Evolutionary conservation across 92 coral and sea anemone species (phyloP).

Genomic region (Diadumene lineata): DNA sequence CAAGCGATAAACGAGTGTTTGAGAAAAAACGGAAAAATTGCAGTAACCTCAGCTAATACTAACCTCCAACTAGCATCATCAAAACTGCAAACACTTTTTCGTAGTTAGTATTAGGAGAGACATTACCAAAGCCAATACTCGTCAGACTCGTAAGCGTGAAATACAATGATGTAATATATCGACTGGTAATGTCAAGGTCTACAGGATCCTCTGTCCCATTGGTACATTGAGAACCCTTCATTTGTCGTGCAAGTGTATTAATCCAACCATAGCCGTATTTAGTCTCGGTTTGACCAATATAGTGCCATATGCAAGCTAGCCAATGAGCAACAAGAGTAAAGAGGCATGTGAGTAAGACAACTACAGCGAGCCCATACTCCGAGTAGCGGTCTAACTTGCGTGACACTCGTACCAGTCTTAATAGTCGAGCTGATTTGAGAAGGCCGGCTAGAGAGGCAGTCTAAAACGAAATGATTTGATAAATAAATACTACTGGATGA

Average conservation of each 20-base stretch:
- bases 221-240: background rate
- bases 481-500: background rate
- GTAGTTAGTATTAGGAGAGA: conserved; percentile 81
- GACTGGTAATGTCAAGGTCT: conserved; percentile 38
- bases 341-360: conserved; percentile 83
- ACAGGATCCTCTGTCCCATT: conserved; percentile 27
- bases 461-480: conserved; percentile 29
- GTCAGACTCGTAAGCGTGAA: conserved; percentile 92
- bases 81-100: conserved; percentile 87
- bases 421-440: conserved; percentile 89
- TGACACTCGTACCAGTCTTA: conserved; percentile 91
- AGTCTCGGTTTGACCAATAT: conserved; percentile 64
- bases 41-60: background rate
- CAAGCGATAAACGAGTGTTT: too few relatives aligned
- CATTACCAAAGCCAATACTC: conserved; percentile 96
- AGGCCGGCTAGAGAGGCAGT: conserved; percentile 80
- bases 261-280: conserved; percentile 79
- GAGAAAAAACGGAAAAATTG: background rate
- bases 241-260: conserved; percentile 44
- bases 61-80: conserved; percentile 91
- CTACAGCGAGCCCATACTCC: conserved; percentile 94
- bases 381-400: conserved; percentile 98
- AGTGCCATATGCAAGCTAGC: conserved; percentile 96
- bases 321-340: conserved; percentile 94
- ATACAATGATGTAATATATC: conserved; percentile 85